phyloP scores from a whole-genome alignment of 2,888 invertebrate species.

The Acrocera orbiculus region DNA sequence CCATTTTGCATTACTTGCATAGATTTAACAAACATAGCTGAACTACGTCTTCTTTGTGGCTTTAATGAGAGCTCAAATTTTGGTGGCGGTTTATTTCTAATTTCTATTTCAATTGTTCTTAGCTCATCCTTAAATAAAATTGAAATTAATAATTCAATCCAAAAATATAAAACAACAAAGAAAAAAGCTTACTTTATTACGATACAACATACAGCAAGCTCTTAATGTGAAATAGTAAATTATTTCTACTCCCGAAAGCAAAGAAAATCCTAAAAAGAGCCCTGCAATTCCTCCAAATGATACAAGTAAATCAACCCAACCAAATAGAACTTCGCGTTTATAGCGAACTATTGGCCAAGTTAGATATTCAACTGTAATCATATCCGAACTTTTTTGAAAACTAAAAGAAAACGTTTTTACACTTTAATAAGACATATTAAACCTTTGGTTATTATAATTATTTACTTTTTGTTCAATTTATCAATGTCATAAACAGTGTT shows the following conservation, averaged over 20 bases:
- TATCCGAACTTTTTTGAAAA: conserved; percentile 17
- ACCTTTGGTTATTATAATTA: conserved; percentile 4
- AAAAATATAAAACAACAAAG: background rate
- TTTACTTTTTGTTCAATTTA: conserved; percentile 46
- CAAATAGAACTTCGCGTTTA: conserved; percentile 64
- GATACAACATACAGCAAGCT: conserved; percentile 32
- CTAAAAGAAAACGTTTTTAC: conserved; percentile 10
- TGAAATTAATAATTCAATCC: background rate
- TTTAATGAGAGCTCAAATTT: conserved; percentile 21
- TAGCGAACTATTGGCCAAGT: conserved; percentile 66
- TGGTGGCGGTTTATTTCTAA: conserved; percentile 22
- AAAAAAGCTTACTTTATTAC: conserved; percentile 23
- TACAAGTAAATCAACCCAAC: conserved; percentile 63
- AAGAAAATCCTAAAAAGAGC: conserved; percentile 44
- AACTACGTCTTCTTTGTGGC: background rate
- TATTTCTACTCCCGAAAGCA: conserved; percentile 58
- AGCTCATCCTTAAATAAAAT: conserved; percentile 19
- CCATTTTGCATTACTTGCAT: too few relatives aligned
- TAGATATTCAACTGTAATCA: conserved; percentile 38
- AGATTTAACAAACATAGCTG: background rate
- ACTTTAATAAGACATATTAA: background rate
- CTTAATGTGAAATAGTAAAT: conserved; percentile 60
- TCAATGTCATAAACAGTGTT: conserved; percentile 61
- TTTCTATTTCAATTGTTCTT: conserved; percentile 26
- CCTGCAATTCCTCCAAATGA: conserved; percentile 38